phyloP scores from a whole-genome alignment of 2,888 invertebrate species.

The Latheticus oryzae region DNA sequence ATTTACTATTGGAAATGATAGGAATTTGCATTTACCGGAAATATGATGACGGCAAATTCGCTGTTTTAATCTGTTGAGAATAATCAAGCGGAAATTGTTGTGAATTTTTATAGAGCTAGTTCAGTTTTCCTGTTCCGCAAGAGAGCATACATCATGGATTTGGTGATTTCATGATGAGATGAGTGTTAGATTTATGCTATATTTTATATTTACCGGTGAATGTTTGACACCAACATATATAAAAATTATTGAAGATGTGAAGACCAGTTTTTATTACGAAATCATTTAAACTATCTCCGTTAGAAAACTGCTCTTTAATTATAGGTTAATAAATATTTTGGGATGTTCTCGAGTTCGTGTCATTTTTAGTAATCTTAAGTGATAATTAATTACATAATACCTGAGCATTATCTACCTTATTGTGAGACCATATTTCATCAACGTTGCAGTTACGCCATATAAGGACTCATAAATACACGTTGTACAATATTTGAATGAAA shows the following conservation, averaged over 20 bases:
- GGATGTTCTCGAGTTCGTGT: conserved; percentile 35
- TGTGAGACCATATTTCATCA: conserved; percentile 35
- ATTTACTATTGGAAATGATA: conserved; percentile 20
- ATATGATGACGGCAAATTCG: conserved; percentile 16
- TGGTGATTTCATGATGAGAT: too few species aligned
- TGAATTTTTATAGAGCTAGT: too few species aligned
- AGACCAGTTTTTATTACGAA: conserved; percentile 38
- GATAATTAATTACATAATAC: conserved; percentile 40
- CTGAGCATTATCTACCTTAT: conserved; percentile 13
- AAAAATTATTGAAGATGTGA: conserved; percentile 12
- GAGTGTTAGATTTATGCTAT: too few species aligned
- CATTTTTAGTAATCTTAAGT: conserved; percentile 38
- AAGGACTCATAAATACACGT: conserved; percentile 36
- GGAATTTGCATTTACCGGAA: conserved; percentile 32
- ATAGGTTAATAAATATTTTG: conserved; percentile 35
- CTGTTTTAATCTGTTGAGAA: conserved; percentile 17
- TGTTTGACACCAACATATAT: conserved; percentile 3
- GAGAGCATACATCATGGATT: conserved; percentile 1
- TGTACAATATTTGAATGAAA: conserved; percentile 31
- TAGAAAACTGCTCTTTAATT: conserved; percentile 33
- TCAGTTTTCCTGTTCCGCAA: conserved; percentile 19
- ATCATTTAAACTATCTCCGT: conserved; percentile 33
- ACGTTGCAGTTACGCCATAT: conserved; percentile 37
- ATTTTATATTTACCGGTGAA: too few species aligned
- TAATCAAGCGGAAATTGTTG: conserved; percentile 29